Base-by-base conservation (phyloP, 2,113 vertebrate genomes). In the Solea senegalensis region DNA sequence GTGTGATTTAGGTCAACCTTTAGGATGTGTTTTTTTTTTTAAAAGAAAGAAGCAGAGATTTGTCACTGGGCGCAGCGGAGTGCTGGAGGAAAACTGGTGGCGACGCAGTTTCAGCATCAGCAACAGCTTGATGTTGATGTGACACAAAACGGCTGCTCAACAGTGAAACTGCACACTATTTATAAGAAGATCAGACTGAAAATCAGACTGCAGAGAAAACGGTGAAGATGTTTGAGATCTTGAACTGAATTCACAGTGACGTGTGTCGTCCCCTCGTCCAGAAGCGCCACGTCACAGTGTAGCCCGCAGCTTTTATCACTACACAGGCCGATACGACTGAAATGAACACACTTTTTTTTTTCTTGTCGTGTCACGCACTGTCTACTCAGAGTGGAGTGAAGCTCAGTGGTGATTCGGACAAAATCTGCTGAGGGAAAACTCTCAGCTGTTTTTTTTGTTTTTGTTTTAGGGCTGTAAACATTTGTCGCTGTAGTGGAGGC, bases 391-490 rank as follows among this genome's bases (percentile, higher is more conserved):
- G 26, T 15, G 9, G 52, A n/a, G 26, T 51, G 45, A 53, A 46
- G 76, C 40, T 60, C 48, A 1, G 56, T 40, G 61, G 43, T 28
- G 67, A 54, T 53, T 5, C 3, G 54, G 14, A 34, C 40, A 74
- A 79, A 67, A 43, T 89, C 83, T 67, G 78, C 91, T 89, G 91
- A 93, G 91, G 88, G 86, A 78, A 81, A 91, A 89, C 84, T 43
- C 40, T 46, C 44, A 46, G 45, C 10, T 48, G 11, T 11, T 13
- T 48, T 48, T 11, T 48, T 13, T 13, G 11, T 92, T 73, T 88
- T 90, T 94, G 40, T 91, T 89, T 83, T 91, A 94, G 91, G 86
- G 91, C 26, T 92, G 80, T 90, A 89, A 68, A 90, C 77, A 89
- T 85, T 83, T 78, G 74, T 79, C 77, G 43, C 72, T 91, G 85